Evolutionary conservation across 2,888 invertebrate genomes (phyloP).

Genomic region (Mesorhabditis spiculigera): DNA sequence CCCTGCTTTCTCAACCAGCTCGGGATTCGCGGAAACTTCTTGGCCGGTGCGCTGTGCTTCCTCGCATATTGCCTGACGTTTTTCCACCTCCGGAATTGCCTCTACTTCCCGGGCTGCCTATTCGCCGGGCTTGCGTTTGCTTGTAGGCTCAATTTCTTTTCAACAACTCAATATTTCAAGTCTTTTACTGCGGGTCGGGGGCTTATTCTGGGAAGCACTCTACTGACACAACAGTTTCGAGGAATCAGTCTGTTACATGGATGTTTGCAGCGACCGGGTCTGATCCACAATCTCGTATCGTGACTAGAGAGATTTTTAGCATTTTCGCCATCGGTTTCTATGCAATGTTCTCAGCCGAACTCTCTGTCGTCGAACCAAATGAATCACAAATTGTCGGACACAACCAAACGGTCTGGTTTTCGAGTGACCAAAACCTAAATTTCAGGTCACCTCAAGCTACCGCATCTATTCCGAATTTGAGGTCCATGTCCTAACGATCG

Average conservation of each 20-base stretch:
- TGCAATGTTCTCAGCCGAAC: background rate
- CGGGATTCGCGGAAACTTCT: background rate
- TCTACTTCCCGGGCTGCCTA: conserved; percentile 26
- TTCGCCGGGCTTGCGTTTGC: conserved; percentile 38
- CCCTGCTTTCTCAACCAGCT: background rate
- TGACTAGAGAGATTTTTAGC: background rate
- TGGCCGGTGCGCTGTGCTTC: conserved; percentile 15
- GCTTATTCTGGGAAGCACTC: background rate
- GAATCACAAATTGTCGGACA: background rate
- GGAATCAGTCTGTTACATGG: conserved; percentile 7
- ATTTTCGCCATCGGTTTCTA: background rate
- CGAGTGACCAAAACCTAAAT: background rate
- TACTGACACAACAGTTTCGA: background rate
- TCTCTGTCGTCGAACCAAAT: background rate
- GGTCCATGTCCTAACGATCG: background rate
- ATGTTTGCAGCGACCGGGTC: background rate
- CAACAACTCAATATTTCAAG: background rate
- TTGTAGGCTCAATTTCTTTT: conserved; percentile 18
- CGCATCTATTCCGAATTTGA: background rate
- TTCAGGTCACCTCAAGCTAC: background rate
- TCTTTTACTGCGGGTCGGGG: background rate
- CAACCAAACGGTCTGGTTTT: background rate
- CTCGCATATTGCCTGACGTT: conserved; percentile 27
- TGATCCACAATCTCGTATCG: background rate
- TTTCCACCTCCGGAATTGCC: conserved; percentile 30